Base-by-base conservation (phyloP, 2,113 vertebrate species). In the Halichoeres trimaculatus region DNA sequence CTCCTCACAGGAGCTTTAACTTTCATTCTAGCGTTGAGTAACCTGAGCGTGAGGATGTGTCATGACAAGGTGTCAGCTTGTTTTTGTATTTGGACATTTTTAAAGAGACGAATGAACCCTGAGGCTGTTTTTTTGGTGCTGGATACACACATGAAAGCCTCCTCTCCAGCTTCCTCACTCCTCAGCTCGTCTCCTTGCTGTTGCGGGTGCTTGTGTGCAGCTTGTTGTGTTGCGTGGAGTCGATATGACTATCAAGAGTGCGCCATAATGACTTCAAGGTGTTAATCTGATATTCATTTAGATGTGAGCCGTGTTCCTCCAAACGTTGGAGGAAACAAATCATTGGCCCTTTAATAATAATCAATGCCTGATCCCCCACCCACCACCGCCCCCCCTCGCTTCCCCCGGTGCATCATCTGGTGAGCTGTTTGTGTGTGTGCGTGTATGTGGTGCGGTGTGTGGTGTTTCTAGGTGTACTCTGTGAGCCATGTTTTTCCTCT, bases 341-440 rank as follows among this genome's bases (percentile, higher is more conserved):
- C 83, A 90, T 92, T 91, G 89, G 83, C 88, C 89, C 83, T 89
- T 87, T 91, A 92, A 92, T 88, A 69, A 85, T 90, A 90, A 92
- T 92, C 91, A 92, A 92, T 91, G 86, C 74, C 64, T 68, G 78
- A 72, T 45, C 74, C 75, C 71, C 73, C 66, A 64, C 65, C 78
- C 58, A 45, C 58, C 64, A 64, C 47, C 64, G 17, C 76, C 20
- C 36, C 45, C 23, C 65, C 66, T 36, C 20, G 1, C 53, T 30
- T 10, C 53, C 53, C 56, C 74, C 77, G 0, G 57, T 70, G 87
- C 86, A 87, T 89, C 88, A 91, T 86, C 89, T 87, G 84, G 80
- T 81, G 85, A 64, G 64, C 59, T 87, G 80, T 84, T 51, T 84
- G 71, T 81, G 81, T 85, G 82, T 82, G 71, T 75, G 45, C 26